Evolutionary conservation across 2,888 invertebrate species (phyloP).

Genomic region (Drosophila mimetica): DNA sequence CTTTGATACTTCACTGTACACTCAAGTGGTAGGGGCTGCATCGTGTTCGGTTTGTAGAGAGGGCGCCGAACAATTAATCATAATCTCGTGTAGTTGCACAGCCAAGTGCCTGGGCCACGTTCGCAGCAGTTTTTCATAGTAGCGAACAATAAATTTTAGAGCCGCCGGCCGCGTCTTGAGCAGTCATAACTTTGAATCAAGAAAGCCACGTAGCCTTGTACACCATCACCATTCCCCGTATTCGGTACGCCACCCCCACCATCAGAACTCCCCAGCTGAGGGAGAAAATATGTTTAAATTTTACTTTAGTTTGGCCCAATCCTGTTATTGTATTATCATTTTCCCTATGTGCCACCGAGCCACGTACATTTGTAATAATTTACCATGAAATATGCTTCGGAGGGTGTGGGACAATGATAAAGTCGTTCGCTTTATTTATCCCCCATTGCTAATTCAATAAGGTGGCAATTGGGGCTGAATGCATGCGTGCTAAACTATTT

Average conservation of each 20-base stretch:
- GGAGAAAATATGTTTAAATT: constrained; percentile 69
- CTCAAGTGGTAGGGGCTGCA: constrained; percentile 4
- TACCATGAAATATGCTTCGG: constrained; percentile 67
- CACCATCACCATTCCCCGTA: not conserved
- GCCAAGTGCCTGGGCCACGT: constrained; percentile 67
- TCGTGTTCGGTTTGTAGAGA: constrained; percentile 6
- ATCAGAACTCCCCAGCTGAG: constrained; percentile 2
- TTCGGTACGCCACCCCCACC: not conserved
- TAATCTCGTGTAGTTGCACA: constrained; percentile 68
- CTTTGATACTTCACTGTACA: constrained; percentile 5
- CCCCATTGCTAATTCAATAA: constrained; percentile 41
- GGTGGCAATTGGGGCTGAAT: constrained; percentile 13
- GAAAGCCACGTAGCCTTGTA: constrained; percentile 38
- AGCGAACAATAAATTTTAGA: constrained; percentile 72
- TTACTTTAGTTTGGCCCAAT: constrained; percentile 57
- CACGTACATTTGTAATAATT: constrained; percentile 71
- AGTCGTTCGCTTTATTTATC: constrained; percentile 31
- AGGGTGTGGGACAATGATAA: constrained; percentile 32
- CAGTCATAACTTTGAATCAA: constrained; percentile 74
- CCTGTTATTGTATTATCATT: constrained; percentile 66
- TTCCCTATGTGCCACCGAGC: constrained; percentile 42
- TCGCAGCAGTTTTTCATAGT: constrained; percentile 64
- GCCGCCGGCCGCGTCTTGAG: constrained; percentile 63
- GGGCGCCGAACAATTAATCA: constrained; percentile 66
- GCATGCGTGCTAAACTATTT: constrained; percentile 13